A percentile compares a stretch with the other conserved stretches of the same genome.
These are phyloP conservation scores for Piscicola geometra DNA, from an alignment of 2,888 invertebrate species.

Conservation along the genomic window DNA sequence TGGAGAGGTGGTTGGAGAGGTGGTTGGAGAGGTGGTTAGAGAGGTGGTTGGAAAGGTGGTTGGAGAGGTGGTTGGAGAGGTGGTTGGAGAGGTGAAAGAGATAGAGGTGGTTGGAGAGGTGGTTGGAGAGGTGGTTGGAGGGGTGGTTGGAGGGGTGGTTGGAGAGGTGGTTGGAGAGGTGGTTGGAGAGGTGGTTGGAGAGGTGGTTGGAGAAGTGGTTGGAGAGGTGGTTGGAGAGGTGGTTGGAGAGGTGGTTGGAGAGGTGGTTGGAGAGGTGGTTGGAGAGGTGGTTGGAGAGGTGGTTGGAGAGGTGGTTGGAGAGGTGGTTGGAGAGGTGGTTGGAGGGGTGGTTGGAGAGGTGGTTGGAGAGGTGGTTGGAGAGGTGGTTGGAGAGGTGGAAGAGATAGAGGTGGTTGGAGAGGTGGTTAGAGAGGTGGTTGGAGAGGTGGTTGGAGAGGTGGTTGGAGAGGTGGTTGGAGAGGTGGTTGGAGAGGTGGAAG, in stretches of 20 bases:
- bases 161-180: slow-evolving; percentile 34
- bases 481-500: slow-evolving; percentile 62
- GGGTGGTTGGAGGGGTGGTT: neutral
- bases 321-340: slow-evolving; percentile 89
- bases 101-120: neutral
- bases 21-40: slow-evolving; percentile 70
- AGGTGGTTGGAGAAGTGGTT: slow-evolving; percentile 98
- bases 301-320: slow-evolving; percentile 46
- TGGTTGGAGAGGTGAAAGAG: no score
- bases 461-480: slow-evolving; percentile 72
- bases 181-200: slow-evolving; percentile 70
- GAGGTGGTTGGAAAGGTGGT: slow-evolving; percentile 97
- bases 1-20: slow-evolving; percentile 25
- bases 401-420: no score
- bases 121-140: neutral
- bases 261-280: no score
- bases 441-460: slow-evolving; percentile 38
- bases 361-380: neutral
- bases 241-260: neutral
- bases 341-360: slow-evolving; percentile 94
- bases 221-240: slow-evolving; percentile 62
- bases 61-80: no score
- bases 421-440: neutral
- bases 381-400: neutral
- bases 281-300: neutral